phyloP scores from a whole-genome alignment of 2,888 invertebrate genomes.

The Spialia ferax region DNA sequence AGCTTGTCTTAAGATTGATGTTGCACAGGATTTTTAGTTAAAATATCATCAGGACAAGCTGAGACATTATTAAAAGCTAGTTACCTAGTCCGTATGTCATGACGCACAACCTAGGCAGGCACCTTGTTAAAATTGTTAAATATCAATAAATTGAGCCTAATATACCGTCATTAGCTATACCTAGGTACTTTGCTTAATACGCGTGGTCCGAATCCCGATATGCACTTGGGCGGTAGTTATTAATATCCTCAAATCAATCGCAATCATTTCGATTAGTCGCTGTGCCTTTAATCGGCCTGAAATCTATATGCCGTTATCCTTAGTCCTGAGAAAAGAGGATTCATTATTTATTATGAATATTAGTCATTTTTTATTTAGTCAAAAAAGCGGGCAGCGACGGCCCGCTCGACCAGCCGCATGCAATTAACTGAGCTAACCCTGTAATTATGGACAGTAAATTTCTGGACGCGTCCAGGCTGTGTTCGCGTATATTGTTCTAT shows the following conservation, averaged over 20 bases:
- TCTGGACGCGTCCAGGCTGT: slow-evolving; percentile 88
- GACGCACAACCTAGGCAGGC: no score
- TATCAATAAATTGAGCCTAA: no score
- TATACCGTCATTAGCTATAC: no score
- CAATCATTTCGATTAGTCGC: slow-evolving; percentile 54
- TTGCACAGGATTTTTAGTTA: background rate
- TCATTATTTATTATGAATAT: slow-evolving; percentile 87
- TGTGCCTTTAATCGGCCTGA: slow-evolving; percentile 73
- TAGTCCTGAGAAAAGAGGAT: slow-evolving; percentile 76
- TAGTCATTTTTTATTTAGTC: slow-evolving; percentile 87
- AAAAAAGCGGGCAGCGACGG: slow-evolving; percentile 78
- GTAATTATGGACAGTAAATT: slow-evolving; percentile 95
- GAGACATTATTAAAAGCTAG: no score
- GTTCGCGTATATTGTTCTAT: slow-evolving; percentile 80
- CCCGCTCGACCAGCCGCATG: slow-evolving; percentile 83
- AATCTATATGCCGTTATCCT: slow-evolving; percentile 78
- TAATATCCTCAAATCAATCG: slow-evolving; percentile 11
- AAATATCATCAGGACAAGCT: no score
- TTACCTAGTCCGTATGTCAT: no score
- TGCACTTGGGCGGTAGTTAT: background rate
- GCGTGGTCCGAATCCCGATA: no score
- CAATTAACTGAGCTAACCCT: slow-evolving; percentile 94
- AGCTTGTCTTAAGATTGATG: slow-evolving; percentile 2
- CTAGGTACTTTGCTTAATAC: no score
- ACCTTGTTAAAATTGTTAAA: no score